Percentiles rank a stretch among this genome's conserved stretches.
phyloP scores from a whole-genome alignment of 2,797 vertebrate genomes.

The Phrynocephalus vlangalii region DNA sequence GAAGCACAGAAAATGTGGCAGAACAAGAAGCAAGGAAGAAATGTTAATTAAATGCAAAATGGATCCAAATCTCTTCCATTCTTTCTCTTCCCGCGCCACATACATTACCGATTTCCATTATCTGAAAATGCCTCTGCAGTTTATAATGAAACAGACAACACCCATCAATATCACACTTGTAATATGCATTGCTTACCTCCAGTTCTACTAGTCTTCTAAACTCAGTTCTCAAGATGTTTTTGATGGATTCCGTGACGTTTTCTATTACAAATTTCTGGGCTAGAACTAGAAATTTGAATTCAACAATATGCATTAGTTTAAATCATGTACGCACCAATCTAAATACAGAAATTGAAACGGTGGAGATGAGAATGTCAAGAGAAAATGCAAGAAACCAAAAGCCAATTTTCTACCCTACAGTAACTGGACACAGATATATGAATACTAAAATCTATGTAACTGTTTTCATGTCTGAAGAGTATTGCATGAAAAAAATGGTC shows the following conservation, averaged over 20 bases:
- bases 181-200: constrained; percentile 82
- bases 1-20: neutral
- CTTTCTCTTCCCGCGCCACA: neutral
- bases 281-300: constrained; percentile 81
- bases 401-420: neutral
- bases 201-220: constrained; percentile 92
- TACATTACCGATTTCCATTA: neutral
- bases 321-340: constrained; percentile 46
- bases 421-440: neutral
- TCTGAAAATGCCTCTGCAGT: neutral
- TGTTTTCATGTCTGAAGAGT: neutral
- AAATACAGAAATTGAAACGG: neutral
- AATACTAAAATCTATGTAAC: neutral
- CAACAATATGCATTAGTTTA: constrained; percentile 57
- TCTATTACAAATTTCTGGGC: constrained; percentile 83
- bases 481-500: neutral
- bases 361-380: too few relatives aligned
- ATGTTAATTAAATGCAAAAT: neutral
- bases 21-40: neutral
- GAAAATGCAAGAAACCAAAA: neutral
- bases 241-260: constrained; percentile 88
- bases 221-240: constrained; percentile 86
- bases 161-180: neutral
- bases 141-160: neutral
- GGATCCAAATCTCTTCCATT: neutral